Percentiles rank a stretch among this genome's conserved stretches.
phyloP scores from a whole-genome alignment of 2,113 vertebrate species.

The Leucoraja erinaceus region DNA sequence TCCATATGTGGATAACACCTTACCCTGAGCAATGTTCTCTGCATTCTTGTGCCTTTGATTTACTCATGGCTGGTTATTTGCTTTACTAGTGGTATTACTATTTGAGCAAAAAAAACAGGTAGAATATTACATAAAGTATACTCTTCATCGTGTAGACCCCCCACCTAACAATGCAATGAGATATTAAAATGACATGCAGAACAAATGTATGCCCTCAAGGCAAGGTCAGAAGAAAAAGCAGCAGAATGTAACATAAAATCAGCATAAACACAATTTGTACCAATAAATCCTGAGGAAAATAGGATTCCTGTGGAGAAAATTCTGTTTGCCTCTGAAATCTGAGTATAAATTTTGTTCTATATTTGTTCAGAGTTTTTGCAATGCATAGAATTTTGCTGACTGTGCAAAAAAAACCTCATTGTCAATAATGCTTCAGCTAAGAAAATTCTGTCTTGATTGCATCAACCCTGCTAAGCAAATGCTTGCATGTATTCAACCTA shows the following conservation, averaged over 20 bases:
- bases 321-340: neutral
- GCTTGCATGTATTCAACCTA: neutral
- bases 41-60: neutral
- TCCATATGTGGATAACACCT: neutral
- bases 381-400: neutral
- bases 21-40: neutral
- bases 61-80: slow-evolving; percentile 9
- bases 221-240: slow-evolving; percentile 24
- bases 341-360: neutral
- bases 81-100: neutral
- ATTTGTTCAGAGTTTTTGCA: neutral
- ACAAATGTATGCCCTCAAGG: slow-evolving; percentile 19
- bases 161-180: neutral
- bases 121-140: neutral
- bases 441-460: neutral
- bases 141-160: neutral
- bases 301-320: slow-evolving; percentile 1
- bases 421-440: neutral
- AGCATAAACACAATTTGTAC: slow-evolving; percentile 30
- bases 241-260: neutral
- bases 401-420: neutral
- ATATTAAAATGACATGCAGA: slow-evolving; percentile 29
- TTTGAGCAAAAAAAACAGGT: neutral
- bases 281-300: slow-evolving; percentile 3
- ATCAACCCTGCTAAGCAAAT: neutral